These are phyloP conservation scores for Vireo altiloquus DNA, from an alignment of 2,113 vertebrate genomes.

Conservation along the genomic window DNA sequence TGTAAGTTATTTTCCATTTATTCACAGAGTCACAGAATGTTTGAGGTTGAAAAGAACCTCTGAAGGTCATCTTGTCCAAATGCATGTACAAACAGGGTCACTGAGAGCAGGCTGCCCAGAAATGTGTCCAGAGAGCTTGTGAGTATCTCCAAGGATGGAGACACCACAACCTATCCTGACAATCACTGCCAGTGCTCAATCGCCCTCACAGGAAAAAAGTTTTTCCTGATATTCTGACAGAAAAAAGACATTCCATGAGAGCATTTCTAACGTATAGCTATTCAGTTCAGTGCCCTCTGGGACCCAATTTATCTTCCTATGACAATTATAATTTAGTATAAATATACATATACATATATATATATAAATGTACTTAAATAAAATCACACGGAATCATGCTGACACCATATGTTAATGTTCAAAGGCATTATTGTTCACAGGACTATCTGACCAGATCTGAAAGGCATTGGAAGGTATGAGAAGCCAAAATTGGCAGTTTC, in stretches of 20 bases:
- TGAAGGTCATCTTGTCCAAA: background rate
- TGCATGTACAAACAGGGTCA: background rate
- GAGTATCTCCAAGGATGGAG: background rate
- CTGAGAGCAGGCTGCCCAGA: background rate
- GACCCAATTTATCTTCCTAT: background rate
- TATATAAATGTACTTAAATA: background rate
- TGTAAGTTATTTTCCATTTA: background rate
- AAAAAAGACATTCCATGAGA: background rate
- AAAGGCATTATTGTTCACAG: background rate
- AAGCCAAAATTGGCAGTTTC: background rate
- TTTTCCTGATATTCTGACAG: background rate
- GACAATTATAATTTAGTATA: background rate
- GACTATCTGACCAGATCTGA: background rate
- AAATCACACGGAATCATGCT: background rate
- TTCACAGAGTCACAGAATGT: background rate
- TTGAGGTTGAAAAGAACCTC: background rate
- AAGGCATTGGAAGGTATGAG: background rate
- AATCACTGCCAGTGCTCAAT: accelerated
- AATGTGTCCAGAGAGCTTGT: background rate
- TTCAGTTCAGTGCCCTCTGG: background rate
- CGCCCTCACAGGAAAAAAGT: background rate
- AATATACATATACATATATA: no score
- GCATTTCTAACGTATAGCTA: background rate
- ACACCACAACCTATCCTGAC: background rate
- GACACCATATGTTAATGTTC: background rate